Base-by-base conservation (phyloP, 2,113 vertebrate species). In the Lathamus discolor region DNA sequence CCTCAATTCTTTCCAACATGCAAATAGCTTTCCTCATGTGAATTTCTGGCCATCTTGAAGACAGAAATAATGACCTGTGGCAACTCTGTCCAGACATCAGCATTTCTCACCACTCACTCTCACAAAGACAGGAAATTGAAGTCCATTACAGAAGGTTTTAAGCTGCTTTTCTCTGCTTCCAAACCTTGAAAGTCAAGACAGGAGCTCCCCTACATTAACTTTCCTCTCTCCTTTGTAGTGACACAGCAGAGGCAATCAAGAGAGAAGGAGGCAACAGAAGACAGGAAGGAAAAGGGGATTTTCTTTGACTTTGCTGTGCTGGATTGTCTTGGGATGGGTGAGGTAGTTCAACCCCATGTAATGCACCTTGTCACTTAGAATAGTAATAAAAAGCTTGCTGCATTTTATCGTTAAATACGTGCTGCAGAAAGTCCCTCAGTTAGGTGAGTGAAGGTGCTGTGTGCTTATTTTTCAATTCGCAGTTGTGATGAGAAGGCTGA, bases 401-500 rank as follows among this genome's bases (percentile, higher is more conserved):
- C 20, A 27, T 66, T 84, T 87, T 86, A 23, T 88, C 43, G 59
- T 44, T 86, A 76, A 84, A 86, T 39, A 35, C 2, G 25, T 11
- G 10, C 39, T 41, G 24, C 73, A 83, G 39, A 59, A 81, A 55
- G 52, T 69, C 48, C 29, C 31, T 85, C 67, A 23, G 41, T 52
- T 78, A 75, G 37, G 41, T 57, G 22, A 92, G 73, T 24, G 64
- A 66, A 72, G 15, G 35, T 8, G 25, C 25, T 62, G 29, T 39
- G 12, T 76, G 67, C 37, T 82, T 69, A 44, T 93, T 96, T 93
- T 96, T 92, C 88, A 79, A 92, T 92, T 96, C 1, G 0, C 77
- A 67, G 39, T 31, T 92, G 74, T 87, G 70, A 82, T 85, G 74
- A 95, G 83, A 87, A 96, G 25, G 17, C 31, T 69, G 74, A 84